These are phyloP conservation scores for Plectropomus leopardus DNA, from an alignment of 2,113 vertebrate genomes.

Conservation along the genomic window DNA sequence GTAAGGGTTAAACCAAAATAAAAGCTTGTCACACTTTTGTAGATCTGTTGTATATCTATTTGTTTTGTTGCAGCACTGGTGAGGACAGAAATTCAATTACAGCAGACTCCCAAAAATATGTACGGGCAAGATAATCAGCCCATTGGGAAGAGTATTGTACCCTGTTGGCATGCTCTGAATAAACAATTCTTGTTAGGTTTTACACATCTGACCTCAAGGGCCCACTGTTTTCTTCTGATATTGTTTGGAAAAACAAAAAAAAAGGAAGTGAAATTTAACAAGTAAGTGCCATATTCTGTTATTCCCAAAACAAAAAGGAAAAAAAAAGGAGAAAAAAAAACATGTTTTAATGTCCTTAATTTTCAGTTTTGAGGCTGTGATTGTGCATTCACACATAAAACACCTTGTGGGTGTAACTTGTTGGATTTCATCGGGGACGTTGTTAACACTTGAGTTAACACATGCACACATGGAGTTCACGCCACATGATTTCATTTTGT, in stretches of 20 bases:
- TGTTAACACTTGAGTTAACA: slow-evolving; percentile 30
- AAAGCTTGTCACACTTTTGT: too few species aligned
- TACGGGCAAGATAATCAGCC: slow-evolving; percentile 21
- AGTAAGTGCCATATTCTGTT: neutral
- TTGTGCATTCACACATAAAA: neutral
- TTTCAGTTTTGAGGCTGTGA: neutral
- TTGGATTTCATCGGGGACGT: slow-evolving; percentile 35
- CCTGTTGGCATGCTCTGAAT: neutral
- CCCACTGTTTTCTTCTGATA: neutral
- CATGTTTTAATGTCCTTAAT: too few species aligned
- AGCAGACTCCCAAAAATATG: slow-evolving; percentile 5
- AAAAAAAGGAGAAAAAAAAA: too few species aligned
- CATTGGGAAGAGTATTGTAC: neutral
- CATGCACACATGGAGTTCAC: neutral
- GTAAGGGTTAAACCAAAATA: too few species aligned
- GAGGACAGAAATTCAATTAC: slow-evolving; percentile 43
- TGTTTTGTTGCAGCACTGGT: neutral
- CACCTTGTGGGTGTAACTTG: neutral
- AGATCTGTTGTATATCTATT: neutral
- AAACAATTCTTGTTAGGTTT: slow-evolving; percentile 28
- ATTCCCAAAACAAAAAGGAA: too few species aligned
- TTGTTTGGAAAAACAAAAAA: too few species aligned
- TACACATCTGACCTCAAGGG: neutral
- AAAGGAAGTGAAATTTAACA: neutral
- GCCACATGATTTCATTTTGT: neutral